Conservation (phyloP, 2,797 vertebrate species). For the Clarias laeviceps region DNA sequence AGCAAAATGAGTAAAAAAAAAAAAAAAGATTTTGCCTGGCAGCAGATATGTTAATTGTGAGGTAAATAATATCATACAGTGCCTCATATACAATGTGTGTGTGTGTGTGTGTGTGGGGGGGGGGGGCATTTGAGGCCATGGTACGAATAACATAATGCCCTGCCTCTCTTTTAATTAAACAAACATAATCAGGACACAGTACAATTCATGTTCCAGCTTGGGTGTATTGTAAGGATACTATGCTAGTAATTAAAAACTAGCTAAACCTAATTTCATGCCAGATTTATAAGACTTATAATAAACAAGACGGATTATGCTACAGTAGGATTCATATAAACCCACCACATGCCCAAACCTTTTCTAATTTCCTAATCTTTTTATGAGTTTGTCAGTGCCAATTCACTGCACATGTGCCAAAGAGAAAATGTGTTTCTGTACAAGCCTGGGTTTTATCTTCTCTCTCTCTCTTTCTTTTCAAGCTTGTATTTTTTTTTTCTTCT, state of each 20-base stretch:
- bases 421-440: not conserved
- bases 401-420: not conserved
- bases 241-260: conserved; percentile 7
- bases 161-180: conserved; percentile 77
- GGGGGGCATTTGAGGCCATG: conserved; percentile 64
- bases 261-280: not conserved
- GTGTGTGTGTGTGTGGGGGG: not conserved
- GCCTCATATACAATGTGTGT: not conserved
- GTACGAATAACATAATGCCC: conserved; percentile 70
- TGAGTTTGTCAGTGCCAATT: not conserved
- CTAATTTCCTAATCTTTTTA: not conserved
- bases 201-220: conserved; percentile 70
- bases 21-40: no score
- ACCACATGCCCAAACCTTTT: conserved; percentile 11
- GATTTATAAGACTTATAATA: conserved; percentile 21
- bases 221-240: conserved; percentile 64
- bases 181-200: conserved; percentile 76
- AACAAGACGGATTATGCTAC: conserved; percentile 5
- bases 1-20: no score
- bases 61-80: not conserved
- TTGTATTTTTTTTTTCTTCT: not conserved
- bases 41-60: not conserved
- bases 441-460: not conserved
- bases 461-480: not conserved
- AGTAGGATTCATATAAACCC: not conserved